phyloP scores from a whole-genome alignment of 2,797 vertebrate species.

The Gephyroberyx darwinii region DNA sequence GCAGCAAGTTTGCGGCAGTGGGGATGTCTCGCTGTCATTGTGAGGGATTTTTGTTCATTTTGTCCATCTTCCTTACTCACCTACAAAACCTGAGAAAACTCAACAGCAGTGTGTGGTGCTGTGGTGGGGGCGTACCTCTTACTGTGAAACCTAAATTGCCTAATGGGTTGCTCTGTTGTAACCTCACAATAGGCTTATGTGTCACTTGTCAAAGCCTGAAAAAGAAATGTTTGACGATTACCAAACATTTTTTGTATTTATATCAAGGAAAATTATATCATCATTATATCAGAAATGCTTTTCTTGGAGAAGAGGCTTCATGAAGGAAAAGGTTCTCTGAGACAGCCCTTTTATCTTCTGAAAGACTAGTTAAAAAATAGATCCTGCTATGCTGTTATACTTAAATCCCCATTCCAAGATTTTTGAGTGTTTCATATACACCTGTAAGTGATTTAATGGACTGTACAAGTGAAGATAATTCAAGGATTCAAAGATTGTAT shows the following conservation, averaged over 20 bases:
- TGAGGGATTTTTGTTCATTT: slow-evolving; percentile 12
- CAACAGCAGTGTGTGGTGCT: not conserved
- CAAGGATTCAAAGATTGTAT: not conserved
- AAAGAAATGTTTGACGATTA: slow-evolving; percentile 1
- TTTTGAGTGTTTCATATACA: not conserved
- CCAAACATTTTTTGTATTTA: no score
- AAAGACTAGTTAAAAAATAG: slow-evolving; percentile 1
- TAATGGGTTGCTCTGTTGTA: no score
- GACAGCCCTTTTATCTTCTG: not conserved
- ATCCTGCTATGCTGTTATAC: not conserved
- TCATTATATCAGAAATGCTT: not conserved
- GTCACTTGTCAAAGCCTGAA: slow-evolving; percentile 9
- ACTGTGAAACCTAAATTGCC: slow-evolving; percentile 16
- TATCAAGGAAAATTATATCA: no score
- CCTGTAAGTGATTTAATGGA: not conserved
- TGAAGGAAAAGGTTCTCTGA: not conserved
- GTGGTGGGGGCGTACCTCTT: slow-evolving; percentile 23
- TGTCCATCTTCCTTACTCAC: not conserved
- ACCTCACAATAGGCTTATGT: slow-evolving; percentile 14
- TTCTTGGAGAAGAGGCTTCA: not conserved
- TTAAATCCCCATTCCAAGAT: not conserved
- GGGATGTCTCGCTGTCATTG: not conserved
- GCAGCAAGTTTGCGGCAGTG: no score
- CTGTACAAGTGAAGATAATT: not conserved
- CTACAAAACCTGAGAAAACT: slow-evolving; percentile 22